phyloP scores from a whole-genome alignment of 2,888 invertebrate genomes.

The Eupithecia pulchellata region DNA sequence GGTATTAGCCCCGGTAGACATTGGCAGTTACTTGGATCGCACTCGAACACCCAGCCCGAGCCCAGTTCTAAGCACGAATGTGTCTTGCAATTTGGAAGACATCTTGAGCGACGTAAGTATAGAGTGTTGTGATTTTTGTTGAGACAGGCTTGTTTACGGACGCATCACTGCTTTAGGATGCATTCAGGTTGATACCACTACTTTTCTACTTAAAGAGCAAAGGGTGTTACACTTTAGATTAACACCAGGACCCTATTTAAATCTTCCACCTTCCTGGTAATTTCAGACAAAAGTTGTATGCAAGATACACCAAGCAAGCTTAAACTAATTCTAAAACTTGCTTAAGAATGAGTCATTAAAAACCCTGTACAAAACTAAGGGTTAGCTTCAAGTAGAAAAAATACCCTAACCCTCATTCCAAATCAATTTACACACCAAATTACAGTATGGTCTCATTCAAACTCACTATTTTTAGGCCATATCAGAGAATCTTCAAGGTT shows the following conservation, averaged over 20 bases:
- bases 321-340: not conserved
- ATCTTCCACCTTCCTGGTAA: not conserved
- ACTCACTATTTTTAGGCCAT: slow-evolving; percentile 67
- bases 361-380: not conserved
- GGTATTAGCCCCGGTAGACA: slow-evolving; percentile 75
- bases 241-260: not conserved
- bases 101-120: slow-evolving; percentile 82
- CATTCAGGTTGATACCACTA: not conserved
- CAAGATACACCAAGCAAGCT: not conserved
- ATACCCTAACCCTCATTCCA: not conserved
- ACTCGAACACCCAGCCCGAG: slow-evolving; percentile 71
- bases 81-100: slow-evolving; percentile 80
- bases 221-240: not conserved
- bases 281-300: not conserved
- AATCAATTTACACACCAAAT: not conserved
- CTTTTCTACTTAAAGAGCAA: not conserved
- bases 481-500: slow-evolving; percentile 73
- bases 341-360: not conserved
- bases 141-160: slow-evolving; percentile 11
- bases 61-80: slow-evolving; percentile 74
- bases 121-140: slow-evolving; percentile 43
- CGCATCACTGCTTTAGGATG: not conserved
- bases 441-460: not conserved
- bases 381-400: not conserved
- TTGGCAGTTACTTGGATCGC: slow-evolving; percentile 70